A percentile compares a stretch with the other conserved stretches of the same genome.
These are phyloP conservation scores for Rhagophthalmus giganteus DNA, from an alignment of 2,888 invertebrate species.

Conservation along the genomic window DNA sequence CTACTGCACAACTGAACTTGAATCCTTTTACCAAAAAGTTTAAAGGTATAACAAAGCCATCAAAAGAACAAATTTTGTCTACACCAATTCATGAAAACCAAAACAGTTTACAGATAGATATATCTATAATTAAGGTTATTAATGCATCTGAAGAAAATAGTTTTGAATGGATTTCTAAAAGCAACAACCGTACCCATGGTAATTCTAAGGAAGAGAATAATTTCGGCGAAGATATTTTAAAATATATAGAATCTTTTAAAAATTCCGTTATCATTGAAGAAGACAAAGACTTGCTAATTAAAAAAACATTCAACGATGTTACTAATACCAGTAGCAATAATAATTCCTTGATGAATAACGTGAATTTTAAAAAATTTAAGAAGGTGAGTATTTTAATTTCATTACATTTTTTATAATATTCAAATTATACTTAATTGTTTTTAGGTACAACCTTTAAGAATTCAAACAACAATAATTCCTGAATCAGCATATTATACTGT, in stretches of 20 bases:
- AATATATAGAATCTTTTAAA: conserved; percentile 39
- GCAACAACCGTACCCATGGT: neutral
- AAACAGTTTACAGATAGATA: conserved; percentile 9
- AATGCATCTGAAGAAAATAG: conserved; percentile 18
- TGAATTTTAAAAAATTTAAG: conserved; percentile 41
- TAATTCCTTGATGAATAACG: no score
- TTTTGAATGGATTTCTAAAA: conserved; percentile 17
- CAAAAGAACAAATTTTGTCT: no score
- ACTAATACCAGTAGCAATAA: neutral
- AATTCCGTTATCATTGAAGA: conserved; percentile 37
- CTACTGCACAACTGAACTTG: no score
- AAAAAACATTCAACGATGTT: conserved; percentile 7
- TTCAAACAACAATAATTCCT: neutral
- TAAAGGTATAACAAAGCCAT: neutral
- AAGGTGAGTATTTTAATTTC: conserved; percentile 34
- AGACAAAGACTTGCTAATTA: conserved; percentile 5
- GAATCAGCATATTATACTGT: neutral
- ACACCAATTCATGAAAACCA: neutral
- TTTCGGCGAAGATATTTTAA: conserved; percentile 32
- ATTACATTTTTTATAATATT: conserved; percentile 2
- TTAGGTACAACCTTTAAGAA: neutral
- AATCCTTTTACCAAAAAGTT: conserved; percentile 7
- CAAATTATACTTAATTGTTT: neutral
- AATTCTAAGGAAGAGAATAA: conserved; percentile 14
- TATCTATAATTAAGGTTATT: conserved; percentile 12